These are phyloP conservation scores for Cerceris ruficornis DNA, from an alignment of 2,888 invertebrate genomes.

Conservation along the genomic window DNA sequence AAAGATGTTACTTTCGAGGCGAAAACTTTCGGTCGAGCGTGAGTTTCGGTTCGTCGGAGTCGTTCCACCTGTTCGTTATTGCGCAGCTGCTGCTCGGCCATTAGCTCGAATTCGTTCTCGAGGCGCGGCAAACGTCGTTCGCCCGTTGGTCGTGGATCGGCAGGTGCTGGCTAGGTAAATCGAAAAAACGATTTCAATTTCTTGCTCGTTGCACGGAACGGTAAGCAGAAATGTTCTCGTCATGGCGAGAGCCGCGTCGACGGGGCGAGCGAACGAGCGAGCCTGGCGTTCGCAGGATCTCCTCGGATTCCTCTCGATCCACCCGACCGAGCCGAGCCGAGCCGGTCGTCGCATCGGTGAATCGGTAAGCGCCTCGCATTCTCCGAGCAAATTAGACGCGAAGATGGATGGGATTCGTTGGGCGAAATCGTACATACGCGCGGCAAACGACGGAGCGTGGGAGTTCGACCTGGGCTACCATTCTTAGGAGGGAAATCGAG, in stretches of 20 bases:
- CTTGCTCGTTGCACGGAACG: conserved; percentile 7
- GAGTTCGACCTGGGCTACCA: conserved; percentile 57
- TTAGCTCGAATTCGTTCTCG: conserved; percentile 29
- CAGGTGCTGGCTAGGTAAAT: conserved; percentile 36
- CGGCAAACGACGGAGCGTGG: conserved; percentile 53
- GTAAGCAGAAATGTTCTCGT: conserved; percentile 14
- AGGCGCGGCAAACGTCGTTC: conserved; percentile 19
- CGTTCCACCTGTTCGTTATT: conserved; percentile 48
- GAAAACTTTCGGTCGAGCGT: conserved; percentile 10
- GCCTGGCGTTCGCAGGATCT: background rate
- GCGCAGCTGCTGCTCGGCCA: conserved; percentile 44
- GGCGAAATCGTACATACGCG: conserved; percentile 43
- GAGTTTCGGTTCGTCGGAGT: conserved; percentile 29
- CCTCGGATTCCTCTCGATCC: background rate
- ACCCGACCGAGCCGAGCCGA: background rate
- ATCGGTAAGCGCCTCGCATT: conserved; percentile 15
- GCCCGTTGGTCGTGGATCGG: background rate
- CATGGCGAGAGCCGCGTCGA: background rate
- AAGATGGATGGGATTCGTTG: conserved; percentile 44
- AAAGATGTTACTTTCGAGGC: background rate
- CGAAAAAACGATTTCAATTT: conserved; percentile 40
- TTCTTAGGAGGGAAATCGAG: conserved; percentile 55
- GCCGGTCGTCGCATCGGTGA: background rate
- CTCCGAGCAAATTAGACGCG: conserved; percentile 37
- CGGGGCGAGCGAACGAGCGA: background rate